Evolutionary conservation across 1,140 invertebrate genomes (phyloP), one percentile per base, ranked within the genome.

Genomic region (Heliothis subflexa): DNA sequence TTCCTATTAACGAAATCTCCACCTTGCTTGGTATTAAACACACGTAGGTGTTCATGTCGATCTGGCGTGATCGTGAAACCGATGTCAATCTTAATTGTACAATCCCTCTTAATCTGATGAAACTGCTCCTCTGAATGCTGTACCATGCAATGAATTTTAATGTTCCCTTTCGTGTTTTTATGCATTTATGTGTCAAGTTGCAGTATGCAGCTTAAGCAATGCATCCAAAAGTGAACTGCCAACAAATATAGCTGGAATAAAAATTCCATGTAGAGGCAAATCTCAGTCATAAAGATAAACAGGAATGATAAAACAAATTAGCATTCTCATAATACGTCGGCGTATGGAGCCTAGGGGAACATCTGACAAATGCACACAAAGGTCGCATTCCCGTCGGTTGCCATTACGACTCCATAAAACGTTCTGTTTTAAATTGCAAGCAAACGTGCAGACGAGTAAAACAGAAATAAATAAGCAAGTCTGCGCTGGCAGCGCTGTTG

Each of bases 401-500:
- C 81, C 83, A 84, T 85, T 81, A 85, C 62, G 82, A 82, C 82
- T 86, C 86, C 87, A 90, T 88, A 89, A 88, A 88, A 85, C 81
- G 84, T 85, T 87, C 83, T 75, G 81, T 85, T 89, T 86, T 84
- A 88, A 85, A 85, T 85, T 86, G 84, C 84, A 85, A 85, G 84
- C 80, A 82, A 88, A 84, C 85, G 80, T 81, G 81, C 82, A 89
- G 87, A 89, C 87, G 88, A 85, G 85, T 87, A 81, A 85, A 88
- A 90, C 88, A 88, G 86, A 90, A 92, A 91, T 92, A 91, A 89
- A 88, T 88, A 86, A 89, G 78, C 76, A 70, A 76, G 81, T 79
- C 71, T 78, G 78, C 50, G 78, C 62, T 82, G 81, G 84, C 85
- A 85, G 85, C 83, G 81, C 81, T 89, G 91, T 93, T 93, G 90